Base-by-base conservation (phyloP, 2,888 invertebrate genomes). In the Drosophila gaucha region DNA sequence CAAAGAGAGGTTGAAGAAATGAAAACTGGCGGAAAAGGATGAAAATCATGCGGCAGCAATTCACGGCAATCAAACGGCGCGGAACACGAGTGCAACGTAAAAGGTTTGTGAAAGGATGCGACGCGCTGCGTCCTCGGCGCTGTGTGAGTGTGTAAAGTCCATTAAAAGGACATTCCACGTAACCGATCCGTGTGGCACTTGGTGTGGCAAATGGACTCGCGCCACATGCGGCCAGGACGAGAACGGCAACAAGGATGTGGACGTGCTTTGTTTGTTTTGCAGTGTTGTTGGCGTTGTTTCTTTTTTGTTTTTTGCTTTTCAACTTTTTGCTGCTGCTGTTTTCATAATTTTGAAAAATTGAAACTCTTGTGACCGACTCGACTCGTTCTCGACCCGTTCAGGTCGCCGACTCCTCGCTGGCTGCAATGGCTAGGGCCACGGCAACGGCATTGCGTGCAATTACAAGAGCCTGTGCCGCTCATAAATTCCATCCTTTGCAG, bases 121-220 rank as follows among this genome's bases (percentile, higher is more conserved):
- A 64, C 30, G 66, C 60, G 60, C n/a, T n/a, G n/a, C n/a, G n/a
- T n/a, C n/a, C n/a, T n/a, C n/a, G n/a, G n/a, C n/a, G n/a, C 55
- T 47, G 46, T 80, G 62, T 67, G 78, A 82, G 82, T 78, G 82
- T 72, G 77, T 65, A 72, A 71, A 88, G 88, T 84, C 87, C 75
- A 84, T 84, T 84, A 84, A 88, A 84, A 86, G 88, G 78, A 86
- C 84, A 84, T 84, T 84, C 85, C 82, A 88, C 77, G 78, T 79
- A 70, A 74, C 85, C 87, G 86, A 82, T 88, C 86, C 82, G 78
- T 74, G 78, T 50, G 82, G 74, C 78, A 78, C 70, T 72, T 72
- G 77, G 80, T 77, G 67, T 74, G 72, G 74, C 79, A 79, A 78
- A 82, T 78, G 73, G 80, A 73, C 73, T 73, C 67, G 67, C 66